A percentile compares a stretch with the other conserved stretches of the same genome.
Conservation (phyloP, 2,113 vertebrate species). For the Verasper variegatus region DNA sequence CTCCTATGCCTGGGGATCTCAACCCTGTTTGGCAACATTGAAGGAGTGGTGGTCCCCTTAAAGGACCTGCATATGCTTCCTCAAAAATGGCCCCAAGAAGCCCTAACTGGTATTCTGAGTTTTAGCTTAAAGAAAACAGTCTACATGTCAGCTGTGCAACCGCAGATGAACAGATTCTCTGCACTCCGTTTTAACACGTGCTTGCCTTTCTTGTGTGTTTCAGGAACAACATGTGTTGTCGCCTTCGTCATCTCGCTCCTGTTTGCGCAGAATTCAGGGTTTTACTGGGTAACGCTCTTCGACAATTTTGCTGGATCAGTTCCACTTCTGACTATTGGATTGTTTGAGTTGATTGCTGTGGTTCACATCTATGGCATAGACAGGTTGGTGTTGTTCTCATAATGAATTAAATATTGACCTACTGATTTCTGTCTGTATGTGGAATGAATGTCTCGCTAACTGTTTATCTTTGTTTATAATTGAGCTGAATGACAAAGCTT, state of each 20-base stretch:
- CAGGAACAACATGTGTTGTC: conserved; percentile 85
- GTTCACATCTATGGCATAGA: conserved; percentile 91
- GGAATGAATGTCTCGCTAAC: too few species aligned
- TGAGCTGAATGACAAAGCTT: too few species aligned
- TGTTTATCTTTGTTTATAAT: too few species aligned
- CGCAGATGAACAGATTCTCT: not conserved
- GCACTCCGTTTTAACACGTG: not conserved
- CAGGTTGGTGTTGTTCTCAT: conserved; percentile 45
- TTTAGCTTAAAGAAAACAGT: too few species aligned
- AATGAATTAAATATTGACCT: too few species aligned
- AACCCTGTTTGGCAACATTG: conserved; percentile 92
- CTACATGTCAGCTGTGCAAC: not conserved
- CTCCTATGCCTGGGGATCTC: conserved; percentile 93
- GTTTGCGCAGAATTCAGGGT: conserved; percentile 89
- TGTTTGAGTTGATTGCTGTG: conserved; percentile 90
- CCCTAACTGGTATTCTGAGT: conserved; percentile 82
- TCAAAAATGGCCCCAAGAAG: conserved; percentile 87
- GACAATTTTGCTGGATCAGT: conserved; percentile 92
- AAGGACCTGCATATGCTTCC: conserved; percentile 85
- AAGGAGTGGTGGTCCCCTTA: conserved; percentile 90
- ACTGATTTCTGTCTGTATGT: too few species aligned
- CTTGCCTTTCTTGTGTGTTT: conserved; percentile 44
- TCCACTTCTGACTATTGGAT: conserved; percentile 89
- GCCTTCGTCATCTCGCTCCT: conserved; percentile 87
- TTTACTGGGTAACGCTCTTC: conserved; percentile 93